Conservation (phyloP, 2,888 invertebrate genomes). For the Leucophenga maculata region DNA sequence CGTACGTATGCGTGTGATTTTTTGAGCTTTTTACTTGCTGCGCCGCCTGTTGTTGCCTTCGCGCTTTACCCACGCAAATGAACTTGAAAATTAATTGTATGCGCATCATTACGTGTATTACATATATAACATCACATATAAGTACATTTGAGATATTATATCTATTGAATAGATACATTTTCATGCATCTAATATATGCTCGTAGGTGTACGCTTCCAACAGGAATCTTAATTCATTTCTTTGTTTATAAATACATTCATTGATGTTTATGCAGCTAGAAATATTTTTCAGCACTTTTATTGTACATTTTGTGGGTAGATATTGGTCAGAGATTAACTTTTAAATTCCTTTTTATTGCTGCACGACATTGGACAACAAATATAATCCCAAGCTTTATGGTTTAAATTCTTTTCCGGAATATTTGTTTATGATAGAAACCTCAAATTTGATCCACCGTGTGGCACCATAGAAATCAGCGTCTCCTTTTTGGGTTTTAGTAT, state of each 20-base stretch:
- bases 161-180: not conserved
- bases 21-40: not conserved
- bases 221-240: slow-evolving; percentile 41
- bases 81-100: slow-evolving; percentile 61
- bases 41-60: not conserved
- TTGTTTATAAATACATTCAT: slow-evolving; percentile 50
- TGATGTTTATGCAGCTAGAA: too few relatives aligned
- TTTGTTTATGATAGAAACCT: too few relatives aligned
- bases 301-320: too few relatives aligned
- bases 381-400: too few relatives aligned
- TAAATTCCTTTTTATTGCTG: too few relatives aligned
- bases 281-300: too few relatives aligned
- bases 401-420: too few relatives aligned
- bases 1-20: not conserved
- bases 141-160: slow-evolving; percentile 26
- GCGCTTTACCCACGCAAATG: slow-evolving; percentile 52
- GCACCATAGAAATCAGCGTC: too few relatives aligned
- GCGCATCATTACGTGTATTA: slow-evolving; percentile 42
- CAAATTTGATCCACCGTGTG: too few relatives aligned
- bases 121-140: slow-evolving; percentile 29
- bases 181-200: slow-evolving; percentile 42
- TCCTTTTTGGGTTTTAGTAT: too few relatives aligned
- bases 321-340: too few relatives aligned
- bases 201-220: slow-evolving; percentile 49
- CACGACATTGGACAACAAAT: too few relatives aligned